These are phyloP conservation scores for Hippocampus mohnikei DNA, from an alignment of 2,113 vertebrate genomes.

Conservation along the genomic window DNA sequence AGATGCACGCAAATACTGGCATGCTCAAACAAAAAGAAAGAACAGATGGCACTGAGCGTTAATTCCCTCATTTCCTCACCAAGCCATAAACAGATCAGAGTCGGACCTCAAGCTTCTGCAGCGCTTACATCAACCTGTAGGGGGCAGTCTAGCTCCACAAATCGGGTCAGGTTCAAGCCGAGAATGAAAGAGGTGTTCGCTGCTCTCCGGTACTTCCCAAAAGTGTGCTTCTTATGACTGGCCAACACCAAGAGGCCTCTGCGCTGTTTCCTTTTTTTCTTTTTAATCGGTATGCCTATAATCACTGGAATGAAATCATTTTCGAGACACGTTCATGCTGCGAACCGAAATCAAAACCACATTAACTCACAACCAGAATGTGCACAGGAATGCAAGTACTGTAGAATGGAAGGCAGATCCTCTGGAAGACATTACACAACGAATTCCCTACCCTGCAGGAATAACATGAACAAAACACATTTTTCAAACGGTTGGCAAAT, in stretches of 20 bases:
- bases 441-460: not conserved
- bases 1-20: conserved; percentile 9
- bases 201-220: conserved; percentile 26
- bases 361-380: not conserved
- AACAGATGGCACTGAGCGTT: not conserved
- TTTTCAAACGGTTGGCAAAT: conserved; percentile 15
- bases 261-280: not conserved
- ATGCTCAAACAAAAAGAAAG: conserved; percentile 3
- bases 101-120: conserved; percentile 1
- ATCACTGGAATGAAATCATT: not conserved
- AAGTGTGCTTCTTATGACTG: conserved; percentile 35
- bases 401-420: not conserved
- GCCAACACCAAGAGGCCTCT: not conserved
- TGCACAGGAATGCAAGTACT: not conserved
- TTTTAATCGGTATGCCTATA: not conserved
- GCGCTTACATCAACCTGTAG: conserved; percentile 37
- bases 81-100: not conserved
- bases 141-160: conserved; percentile 62
- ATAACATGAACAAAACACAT: conserved; percentile 11
- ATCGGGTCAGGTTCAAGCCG: conserved; percentile 29
- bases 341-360: conserved; percentile 6
- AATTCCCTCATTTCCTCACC: not conserved
- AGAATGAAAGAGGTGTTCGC: conserved; percentile 29
- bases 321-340: not conserved
- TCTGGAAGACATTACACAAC: not conserved